Evolutionary conservation across 2,888 invertebrate species (phyloP), one percentile per base, ranked within the genome.

Genomic region (Idaea biselata): DNA sequence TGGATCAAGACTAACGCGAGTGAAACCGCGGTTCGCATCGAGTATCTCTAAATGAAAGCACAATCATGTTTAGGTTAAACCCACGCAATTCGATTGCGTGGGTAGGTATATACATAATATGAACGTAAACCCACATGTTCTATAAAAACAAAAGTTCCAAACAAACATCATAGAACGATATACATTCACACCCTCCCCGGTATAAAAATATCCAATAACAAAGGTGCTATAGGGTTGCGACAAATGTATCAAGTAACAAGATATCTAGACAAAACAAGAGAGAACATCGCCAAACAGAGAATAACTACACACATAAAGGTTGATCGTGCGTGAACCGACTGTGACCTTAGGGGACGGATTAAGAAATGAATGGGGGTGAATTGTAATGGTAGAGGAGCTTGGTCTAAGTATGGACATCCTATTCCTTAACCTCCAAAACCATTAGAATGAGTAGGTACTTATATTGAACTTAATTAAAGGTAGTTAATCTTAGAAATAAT

Each of bases 221-320:
- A 65, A 64, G 59, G 62, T 63, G 59, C 61, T 33, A 59, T 16
- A 59, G 58, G 32, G 32, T 16, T 31, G 18, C 16, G 33, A 25
- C 63, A 63, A 65, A 68, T 62, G 66, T 66, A 59, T 59, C 64
- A 59, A 65, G 68, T 65, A 67, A 67, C 63, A 63, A 63, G 64
- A 66, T 64, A 68, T 64, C 62, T 32, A 54, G 54, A 58, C 44
- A 55, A 64, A 55, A 64, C 58, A 62, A 55, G 11, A 62, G 25
- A 65, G 63, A 60, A 63, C 60, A 59, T n/a, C 18, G 32, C 61
- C 25, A 60, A 60, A 64, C 53, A 58, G 33, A 62, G 65, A 63
- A 66, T 60, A 66, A 61, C 44, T 54, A 33, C 16, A 58, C 58
- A 14, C 55, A 58, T 58, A 62, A 61, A 55, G 63, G 54, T 62